Percentiles rank a stretch among this genome's conserved stretches.
phyloP scores from a whole-genome alignment of 2,797 vertebrate species.

The Coreius guichenoti region DNA sequence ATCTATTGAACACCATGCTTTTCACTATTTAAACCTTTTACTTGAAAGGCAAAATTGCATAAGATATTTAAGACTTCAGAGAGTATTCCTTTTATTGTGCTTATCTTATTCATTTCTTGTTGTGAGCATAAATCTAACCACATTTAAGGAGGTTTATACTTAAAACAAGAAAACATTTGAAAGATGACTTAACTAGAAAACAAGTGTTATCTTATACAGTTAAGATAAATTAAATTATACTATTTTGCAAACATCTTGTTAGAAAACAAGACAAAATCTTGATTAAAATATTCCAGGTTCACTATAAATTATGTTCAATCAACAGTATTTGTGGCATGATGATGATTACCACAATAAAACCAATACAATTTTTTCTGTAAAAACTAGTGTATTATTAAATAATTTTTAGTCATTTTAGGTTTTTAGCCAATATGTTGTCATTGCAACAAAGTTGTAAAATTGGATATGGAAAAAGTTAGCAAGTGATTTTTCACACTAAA shows the following conservation, averaged over 20 bases:
- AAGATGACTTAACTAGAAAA: neutral
- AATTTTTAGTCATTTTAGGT: neutral
- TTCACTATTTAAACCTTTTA: neutral
- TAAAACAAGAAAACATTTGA: neutral
- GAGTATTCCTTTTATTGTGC: neutral
- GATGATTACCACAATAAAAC: neutral
- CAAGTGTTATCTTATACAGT: neutral
- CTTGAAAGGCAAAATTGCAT: neutral
- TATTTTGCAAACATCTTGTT: neutral
- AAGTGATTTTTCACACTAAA: neutral
- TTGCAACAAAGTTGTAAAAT: neutral
- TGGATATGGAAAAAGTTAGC: neutral
- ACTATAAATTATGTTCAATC: neutral
- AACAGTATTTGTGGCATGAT: neutral
- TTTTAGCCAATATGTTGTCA: neutral
- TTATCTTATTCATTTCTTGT: neutral
- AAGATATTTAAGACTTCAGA: neutral
- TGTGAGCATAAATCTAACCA: neutral
- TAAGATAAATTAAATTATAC: neutral
- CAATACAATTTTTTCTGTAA: neutral
- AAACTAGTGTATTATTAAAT: neutral
- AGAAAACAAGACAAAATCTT: neutral
- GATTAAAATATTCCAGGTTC: neutral
- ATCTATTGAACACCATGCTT: neutral
- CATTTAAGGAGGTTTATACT: neutral